Evolutionary conservation across 2,888 invertebrate species (phyloP).

Genomic region (Leucozona laternaria): DNA sequence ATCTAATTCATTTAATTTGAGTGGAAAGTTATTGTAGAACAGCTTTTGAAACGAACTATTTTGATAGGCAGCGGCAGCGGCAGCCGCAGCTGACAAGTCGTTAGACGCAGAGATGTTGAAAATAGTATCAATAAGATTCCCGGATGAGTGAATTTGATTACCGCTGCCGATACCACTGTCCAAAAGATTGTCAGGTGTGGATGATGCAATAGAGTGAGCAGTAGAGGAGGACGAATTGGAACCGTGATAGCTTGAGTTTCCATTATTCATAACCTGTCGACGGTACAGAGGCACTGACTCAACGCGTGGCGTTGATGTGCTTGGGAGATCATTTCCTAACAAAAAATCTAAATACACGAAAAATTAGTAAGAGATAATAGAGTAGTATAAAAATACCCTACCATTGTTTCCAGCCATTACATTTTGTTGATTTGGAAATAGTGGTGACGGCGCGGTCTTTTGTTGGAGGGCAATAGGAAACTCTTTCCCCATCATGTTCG

Average conservation of each 20-base stretch:
- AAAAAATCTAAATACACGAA: conserved; percentile 50
- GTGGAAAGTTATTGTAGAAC: conserved; percentile 80
- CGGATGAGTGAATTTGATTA: conserved; percentile 76
- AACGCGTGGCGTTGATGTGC: conserved; percentile 73
- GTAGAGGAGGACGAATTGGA: conserved; percentile 77
- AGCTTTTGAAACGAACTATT: conserved; percentile 76
- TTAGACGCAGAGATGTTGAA: conserved; percentile 79
- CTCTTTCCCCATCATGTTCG: conserved; percentile 56
- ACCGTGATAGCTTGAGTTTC: conserved; percentile 76
- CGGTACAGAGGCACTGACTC: conserved; percentile 85
- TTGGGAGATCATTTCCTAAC: conserved; percentile 68
- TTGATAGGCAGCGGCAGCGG: conserved; percentile 66
- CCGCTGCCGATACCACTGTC: conserved; percentile 73
- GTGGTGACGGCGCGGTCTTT: conserved; percentile 54
- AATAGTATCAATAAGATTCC: conserved; percentile 81
- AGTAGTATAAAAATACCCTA: conserved; percentile 10
- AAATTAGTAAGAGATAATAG: conserved; percentile 1
- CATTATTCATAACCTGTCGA: conserved; percentile 83
- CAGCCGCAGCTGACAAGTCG: conserved; percentile 71
- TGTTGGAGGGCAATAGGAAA: conserved; percentile 55
- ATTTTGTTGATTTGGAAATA: conserved; percentile 65
- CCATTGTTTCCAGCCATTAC: conserved; percentile 60
- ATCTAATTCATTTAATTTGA: conserved; percentile 80
- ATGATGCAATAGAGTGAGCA: conserved; percentile 78
- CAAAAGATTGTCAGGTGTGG: conserved; percentile 79